phyloP scores from a whole-genome alignment of 2,888 invertebrate species.

The Hyles lineata region DNA sequence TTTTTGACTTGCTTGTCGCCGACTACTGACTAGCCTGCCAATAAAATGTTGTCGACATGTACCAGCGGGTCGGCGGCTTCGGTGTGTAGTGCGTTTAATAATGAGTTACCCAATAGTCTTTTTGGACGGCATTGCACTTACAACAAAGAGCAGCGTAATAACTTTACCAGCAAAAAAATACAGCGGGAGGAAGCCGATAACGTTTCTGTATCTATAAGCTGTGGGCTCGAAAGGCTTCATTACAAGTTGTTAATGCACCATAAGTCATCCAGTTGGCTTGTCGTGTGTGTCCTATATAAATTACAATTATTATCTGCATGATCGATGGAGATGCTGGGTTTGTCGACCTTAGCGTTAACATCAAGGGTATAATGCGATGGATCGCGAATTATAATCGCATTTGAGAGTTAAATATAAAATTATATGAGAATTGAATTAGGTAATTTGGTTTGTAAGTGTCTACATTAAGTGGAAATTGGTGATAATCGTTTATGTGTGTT shows the following conservation, averaged over 20 bases:
- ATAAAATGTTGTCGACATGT: too few relatives aligned
- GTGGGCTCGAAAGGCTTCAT: not conserved
- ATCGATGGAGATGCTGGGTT: not conserved
- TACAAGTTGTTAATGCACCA: conserved; percentile 24
- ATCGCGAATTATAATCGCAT: conserved; percentile 7
- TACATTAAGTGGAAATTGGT: not conserved
- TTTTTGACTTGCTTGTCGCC: too few relatives aligned
- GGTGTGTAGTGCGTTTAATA: too few relatives aligned
- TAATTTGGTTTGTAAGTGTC: not conserved
- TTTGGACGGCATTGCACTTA: too few relatives aligned
- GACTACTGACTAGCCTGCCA: too few relatives aligned
- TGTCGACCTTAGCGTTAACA: not conserved
- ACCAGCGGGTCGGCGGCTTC: too few relatives aligned
- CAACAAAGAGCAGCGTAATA: too few relatives aligned
- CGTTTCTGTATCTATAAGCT: too few relatives aligned
- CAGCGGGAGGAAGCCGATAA: too few relatives aligned
- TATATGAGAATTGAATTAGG: not conserved
- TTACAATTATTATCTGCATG: conserved; percentile 24
- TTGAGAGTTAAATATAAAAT: not conserved
- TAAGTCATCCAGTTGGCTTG: conserved; percentile 5
- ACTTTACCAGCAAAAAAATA: too few relatives aligned
- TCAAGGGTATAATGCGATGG: not conserved
- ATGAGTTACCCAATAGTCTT: too few relatives aligned
- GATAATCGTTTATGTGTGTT: not conserved
- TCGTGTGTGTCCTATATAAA: conserved; percentile 19